These are phyloP conservation scores for Melikaiella ostensackeni DNA, from an alignment of 2,888 invertebrate genomes.

Conservation along the genomic window DNA sequence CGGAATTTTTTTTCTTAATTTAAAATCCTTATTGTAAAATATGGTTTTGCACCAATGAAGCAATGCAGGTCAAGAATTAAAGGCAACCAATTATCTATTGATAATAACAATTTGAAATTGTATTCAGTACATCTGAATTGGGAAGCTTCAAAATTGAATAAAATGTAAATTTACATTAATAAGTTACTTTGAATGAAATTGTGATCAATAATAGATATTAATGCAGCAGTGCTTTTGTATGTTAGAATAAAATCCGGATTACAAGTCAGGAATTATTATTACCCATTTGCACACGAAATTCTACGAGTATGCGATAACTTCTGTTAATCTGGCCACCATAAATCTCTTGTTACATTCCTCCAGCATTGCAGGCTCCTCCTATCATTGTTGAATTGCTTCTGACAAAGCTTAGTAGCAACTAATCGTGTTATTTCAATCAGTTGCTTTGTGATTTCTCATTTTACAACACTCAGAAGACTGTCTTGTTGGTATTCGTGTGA, in stretches of 20 bases:
- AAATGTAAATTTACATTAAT: background rate
- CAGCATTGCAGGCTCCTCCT: background rate
- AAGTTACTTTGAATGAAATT: background rate
- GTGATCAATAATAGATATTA: slow-evolving; percentile 7
- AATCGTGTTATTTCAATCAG: background rate
- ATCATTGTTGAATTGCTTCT: background rate
- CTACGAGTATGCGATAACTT: background rate
- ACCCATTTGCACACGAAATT: slow-evolving; percentile 42
- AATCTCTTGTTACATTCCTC: slow-evolving; percentile 11
- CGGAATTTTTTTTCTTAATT: too few species aligned
- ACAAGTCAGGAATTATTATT: slow-evolving; percentile 48
- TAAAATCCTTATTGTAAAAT: too few species aligned
- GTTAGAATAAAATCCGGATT: slow-evolving; percentile 42
- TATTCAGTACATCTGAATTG: background rate
- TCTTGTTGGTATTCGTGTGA: too few species aligned
- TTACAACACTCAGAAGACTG: background rate
- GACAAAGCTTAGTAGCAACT: background rate
- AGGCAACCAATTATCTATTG: too few species aligned
- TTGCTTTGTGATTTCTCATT: background rate
- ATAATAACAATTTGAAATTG: too few species aligned
- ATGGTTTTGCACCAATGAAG: too few species aligned
- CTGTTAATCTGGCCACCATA: background rate
- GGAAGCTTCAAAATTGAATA: background rate
- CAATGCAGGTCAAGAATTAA: too few species aligned
- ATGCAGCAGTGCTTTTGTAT: slow-evolving; percentile 42